Base-by-base conservation (phyloP, 2,113 vertebrate genomes). In the Pomatorhinus ruficollis region DNA sequence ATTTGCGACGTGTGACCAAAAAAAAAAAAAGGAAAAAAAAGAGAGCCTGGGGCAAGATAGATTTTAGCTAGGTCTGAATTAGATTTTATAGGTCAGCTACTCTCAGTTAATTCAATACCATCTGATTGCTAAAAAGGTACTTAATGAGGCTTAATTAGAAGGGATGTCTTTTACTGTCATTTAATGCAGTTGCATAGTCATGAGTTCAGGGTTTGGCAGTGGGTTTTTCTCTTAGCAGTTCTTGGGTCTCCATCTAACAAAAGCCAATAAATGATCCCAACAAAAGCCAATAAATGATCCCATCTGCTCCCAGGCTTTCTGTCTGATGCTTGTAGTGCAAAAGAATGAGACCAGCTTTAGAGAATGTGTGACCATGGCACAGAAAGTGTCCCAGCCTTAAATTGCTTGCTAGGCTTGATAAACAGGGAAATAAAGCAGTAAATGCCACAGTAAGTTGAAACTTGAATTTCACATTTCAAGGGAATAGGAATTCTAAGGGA, bases 71-170 rank as follows among this genome's bases (percentile, higher is more conserved):
- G 76, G 54, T 77, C 82, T 93, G 88, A 86, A 88, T 94, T 78
- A 56, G 47, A 74, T 81, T 97, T 95, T 94, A 78, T 94, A 94
- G 95, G 95, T 95, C 90, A 92, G 82, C 71, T 81, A 31, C 92
- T 94, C 76, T 93, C 71, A 54, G 52, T 94, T 96, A 96, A 94
- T 92, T 94, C 85, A 96, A 91, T 92, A 83, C 56, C 60, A 83
- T 83, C 92, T 94, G 82, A 95, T 95, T 93, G 79, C 60, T 92
- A 86, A 68, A 95, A 96, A 91, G 84, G 79, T 94, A 92, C 42
- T 93, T 95, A 96, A 80, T 66, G 83, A 90, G 52, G 42, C 80
- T 88, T 90, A 94, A 96, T 96, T 96, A 80, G 87, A 90, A 96
- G 65, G 79, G 68, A n/a, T 94, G 88, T 88, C 72, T 92, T 93